Base-by-base conservation (phyloP, 1,140 invertebrate genomes). In the Leptinotarsa undecemlineata region DNA sequence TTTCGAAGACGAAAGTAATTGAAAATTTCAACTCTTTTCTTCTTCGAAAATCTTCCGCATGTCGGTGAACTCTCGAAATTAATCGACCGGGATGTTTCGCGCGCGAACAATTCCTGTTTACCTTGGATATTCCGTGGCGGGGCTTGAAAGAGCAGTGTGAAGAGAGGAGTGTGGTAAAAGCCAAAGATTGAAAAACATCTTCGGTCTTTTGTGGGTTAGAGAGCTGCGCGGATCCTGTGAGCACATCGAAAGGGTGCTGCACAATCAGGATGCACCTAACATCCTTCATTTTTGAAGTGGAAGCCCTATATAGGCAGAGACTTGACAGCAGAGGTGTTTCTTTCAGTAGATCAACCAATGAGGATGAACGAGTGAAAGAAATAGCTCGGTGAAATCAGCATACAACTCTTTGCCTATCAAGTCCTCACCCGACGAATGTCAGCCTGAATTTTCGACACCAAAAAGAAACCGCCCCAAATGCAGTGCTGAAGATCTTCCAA, bases 241-340 rank as follows among this genome's bases (percentile, higher is more conserved):
- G 51, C 51, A 57, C 51, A 57, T 57, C 14, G 1, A 19, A 1
- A 57, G 51, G 51, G 51, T 57, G 51, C n/a, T 57, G 51, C 51
- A 57, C n/a, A 19, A 57, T 57, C 51, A 57, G 51, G 51, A 57
- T 57, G 51, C 51, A 57, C 51, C 51, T 57, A 57, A 57, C 15
- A 57, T 57, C 51, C 51, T 57, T 57, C 15, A 57, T 17, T 57
- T 57, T 57, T 3, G 51, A 57, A 57, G 51, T 57, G n/a, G n/a
- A 57, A 57, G n/a, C 15, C 6, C 51, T 8, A 57, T 19, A 57
- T 19, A 57, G n/a, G 51, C 51, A 17, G 1, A 17, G 51, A 57
- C n/a, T 19, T 57, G 51, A 4, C 15, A 57, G 51, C 1, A 5
- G 51, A 57, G 1, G 51, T 57, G 14, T 17, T 15, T 15, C n/a